Conservation (phyloP, 2,888 invertebrate genomes). For the Xestia xanthographa region DNA sequence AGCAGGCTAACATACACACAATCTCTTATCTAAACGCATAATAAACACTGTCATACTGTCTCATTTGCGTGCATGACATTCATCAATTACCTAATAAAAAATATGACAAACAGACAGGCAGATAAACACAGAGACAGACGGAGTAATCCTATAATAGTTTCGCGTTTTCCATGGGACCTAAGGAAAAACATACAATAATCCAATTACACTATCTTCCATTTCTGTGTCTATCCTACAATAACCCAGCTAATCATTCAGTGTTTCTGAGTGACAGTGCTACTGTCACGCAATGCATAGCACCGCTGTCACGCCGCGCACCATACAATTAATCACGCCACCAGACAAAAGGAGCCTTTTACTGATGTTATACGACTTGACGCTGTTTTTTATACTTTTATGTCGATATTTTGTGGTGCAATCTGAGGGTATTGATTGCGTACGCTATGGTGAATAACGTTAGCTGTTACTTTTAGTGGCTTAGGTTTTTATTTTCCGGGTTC, state of each 20-base stretch:
- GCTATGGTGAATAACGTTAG: neutral
- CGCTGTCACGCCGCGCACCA: conserved; percentile 61
- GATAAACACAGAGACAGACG: no score
- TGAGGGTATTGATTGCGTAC: neutral
- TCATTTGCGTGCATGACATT: no score
- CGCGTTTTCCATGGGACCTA: no score
- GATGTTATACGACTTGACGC: conserved; percentile 61
- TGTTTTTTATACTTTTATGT: conserved; percentile 49
- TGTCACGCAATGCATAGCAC: conserved; percentile 57
- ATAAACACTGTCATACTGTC: neutral
- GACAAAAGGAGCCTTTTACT: conserved; percentile 71
- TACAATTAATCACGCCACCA: conserved; percentile 74
- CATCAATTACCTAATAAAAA: no score
- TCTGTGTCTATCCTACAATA: conserved; percentile 24
- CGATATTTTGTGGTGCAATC: conserved; percentile 54
- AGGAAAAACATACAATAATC: conserved; percentile 6
- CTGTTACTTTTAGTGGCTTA: neutral
- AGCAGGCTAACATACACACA: neutral
- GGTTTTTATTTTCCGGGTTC: neutral
- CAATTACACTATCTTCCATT: conserved; percentile 1
- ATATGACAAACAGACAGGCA: no score
- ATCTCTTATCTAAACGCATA: no score
- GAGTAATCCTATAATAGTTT: no score
- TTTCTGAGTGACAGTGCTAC: conserved; percentile 52
- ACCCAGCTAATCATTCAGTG: conserved; percentile 64